Conservation (phyloP, 2,113 vertebrate species). For the Zosterops japonicus region DNA sequence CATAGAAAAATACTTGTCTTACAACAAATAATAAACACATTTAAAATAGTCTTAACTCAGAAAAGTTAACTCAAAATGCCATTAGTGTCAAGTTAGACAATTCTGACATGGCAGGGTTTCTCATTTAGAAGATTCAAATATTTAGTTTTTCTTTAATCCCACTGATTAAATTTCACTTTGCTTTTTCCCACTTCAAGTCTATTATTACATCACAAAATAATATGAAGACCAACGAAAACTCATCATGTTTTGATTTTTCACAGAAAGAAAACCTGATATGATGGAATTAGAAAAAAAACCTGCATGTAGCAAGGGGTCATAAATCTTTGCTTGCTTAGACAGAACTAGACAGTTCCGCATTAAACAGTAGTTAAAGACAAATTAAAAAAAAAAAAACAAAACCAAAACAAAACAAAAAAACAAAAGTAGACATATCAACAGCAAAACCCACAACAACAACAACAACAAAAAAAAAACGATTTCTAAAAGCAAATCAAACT, state of each 20-base stretch:
- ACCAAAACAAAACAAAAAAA: too few species aligned
- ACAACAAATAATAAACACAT: not conserved
- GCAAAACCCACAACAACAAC: too few species aligned
- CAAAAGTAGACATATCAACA: too few species aligned
- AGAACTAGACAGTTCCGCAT: not conserved
- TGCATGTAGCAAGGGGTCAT: not conserved
- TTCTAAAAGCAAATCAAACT: not conserved
- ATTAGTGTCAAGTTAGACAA: not conserved
- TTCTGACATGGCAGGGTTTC: not conserved
- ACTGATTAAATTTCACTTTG: not conserved
- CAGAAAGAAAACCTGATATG: accelerated
- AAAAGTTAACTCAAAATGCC: not conserved
- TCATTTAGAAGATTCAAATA: not conserved
- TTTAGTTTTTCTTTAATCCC: not conserved
- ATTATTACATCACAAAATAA: not conserved
- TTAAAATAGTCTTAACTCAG: not conserved
- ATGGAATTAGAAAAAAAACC: not conserved
- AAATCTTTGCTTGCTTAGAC: not conserved
- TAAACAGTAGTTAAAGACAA: not conserved
- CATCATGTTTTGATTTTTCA: not conserved
- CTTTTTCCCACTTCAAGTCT: not conserved
- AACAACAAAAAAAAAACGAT: not conserved
- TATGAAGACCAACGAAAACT: not conserved
- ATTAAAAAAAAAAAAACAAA: not conserved
- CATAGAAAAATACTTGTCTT: not conserved